phyloP scores from a whole-genome alignment of 2,113 vertebrate species.

The Heptranchias perlo region DNA sequence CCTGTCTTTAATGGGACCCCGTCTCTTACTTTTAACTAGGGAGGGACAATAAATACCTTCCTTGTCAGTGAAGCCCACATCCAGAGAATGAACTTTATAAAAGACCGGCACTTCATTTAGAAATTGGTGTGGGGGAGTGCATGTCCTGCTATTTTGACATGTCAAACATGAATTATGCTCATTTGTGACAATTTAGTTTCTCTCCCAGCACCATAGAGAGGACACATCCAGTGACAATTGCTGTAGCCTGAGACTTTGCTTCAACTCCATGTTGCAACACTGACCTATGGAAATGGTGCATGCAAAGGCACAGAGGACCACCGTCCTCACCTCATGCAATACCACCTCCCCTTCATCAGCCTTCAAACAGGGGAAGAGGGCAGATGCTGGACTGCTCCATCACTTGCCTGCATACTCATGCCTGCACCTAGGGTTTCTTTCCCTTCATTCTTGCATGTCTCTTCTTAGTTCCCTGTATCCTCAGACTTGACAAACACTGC shows the following conservation, averaged over 20 bases:
- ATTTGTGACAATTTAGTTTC: not conserved
- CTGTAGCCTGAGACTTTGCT: not conserved
- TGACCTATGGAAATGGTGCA: not conserved
- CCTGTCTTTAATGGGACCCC: not conserved
- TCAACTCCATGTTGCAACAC: not conserved
- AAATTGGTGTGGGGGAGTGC: not conserved
- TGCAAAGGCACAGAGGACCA: not conserved
- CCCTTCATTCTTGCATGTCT: not conserved
- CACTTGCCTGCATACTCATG: not conserved
- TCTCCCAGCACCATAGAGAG: not conserved
- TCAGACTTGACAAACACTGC: not conserved
- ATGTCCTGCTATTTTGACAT: not conserved
- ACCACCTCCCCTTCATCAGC: not conserved
- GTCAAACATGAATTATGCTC: not conserved
- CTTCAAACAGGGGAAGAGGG: not conserved
- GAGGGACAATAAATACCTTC: not conserved
- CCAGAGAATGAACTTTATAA: not conserved
- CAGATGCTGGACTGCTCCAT: too few relatives aligned
- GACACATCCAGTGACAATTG: not conserved
- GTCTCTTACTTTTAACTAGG: too few relatives aligned
- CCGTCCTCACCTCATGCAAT: not conserved
- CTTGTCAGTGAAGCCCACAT: not conserved
- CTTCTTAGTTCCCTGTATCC: not conserved
- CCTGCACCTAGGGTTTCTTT: not conserved
- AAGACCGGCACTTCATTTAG: not conserved